These are phyloP conservation scores for Geothlypis trichas DNA, from an alignment of 2,113 vertebrate species.

Conservation along the genomic window DNA sequence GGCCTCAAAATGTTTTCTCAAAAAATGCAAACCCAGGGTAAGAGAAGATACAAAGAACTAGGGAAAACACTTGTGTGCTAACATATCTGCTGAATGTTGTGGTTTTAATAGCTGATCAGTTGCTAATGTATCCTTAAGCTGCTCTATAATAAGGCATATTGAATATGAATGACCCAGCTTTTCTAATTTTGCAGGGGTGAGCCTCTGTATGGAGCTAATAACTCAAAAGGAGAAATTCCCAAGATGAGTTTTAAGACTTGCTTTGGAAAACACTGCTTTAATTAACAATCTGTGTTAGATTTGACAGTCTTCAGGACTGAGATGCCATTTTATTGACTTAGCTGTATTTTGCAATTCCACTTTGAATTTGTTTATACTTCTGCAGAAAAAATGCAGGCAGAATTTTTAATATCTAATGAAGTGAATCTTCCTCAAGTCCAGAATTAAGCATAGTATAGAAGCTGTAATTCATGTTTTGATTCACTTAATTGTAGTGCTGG, in stretches of 20 bases:
- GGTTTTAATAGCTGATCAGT: background rate
- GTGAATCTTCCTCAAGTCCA: background rate
- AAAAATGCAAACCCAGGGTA: background rate
- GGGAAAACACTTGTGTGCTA: background rate
- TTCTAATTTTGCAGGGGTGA: background rate
- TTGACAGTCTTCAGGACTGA: background rate
- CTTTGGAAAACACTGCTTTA: background rate
- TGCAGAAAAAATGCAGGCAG: background rate
- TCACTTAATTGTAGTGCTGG: background rate
- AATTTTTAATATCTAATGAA: background rate
- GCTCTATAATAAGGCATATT: accelerated
- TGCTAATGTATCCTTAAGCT: background rate
- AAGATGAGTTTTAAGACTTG: background rate
- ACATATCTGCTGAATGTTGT: background rate
- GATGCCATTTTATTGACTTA: background rate
- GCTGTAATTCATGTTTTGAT: background rate
- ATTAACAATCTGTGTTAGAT: background rate
- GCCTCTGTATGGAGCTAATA: background rate
- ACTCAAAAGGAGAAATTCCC: background rate
- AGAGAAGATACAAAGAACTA: background rate
- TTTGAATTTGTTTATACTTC: background rate
- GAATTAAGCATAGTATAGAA: background rate
- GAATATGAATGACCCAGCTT: background rate
- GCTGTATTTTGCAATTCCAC: background rate
- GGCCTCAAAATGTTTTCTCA: background rate